A percentile compares a stretch with the other conserved stretches of the same genome.
phyloP scores from a whole-genome alignment of 2,113 vertebrate genomes.

The Isurus oxyrinchus region DNA sequence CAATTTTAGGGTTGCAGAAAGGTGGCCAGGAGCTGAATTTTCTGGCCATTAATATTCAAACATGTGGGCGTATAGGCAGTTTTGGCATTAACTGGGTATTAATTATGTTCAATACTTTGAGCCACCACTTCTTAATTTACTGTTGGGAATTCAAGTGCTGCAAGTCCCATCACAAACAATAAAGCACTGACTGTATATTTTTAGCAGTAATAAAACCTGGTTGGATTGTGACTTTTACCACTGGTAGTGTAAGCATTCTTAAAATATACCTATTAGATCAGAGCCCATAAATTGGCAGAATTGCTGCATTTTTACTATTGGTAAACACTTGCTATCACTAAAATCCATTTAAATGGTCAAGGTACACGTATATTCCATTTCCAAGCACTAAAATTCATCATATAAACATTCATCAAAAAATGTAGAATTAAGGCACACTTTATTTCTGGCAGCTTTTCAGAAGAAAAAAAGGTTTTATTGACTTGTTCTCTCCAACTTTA shows the following conservation, averaged over 20 bases:
- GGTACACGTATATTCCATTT: not conserved
- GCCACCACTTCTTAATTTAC: not conserved
- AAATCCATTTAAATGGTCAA: not conserved
- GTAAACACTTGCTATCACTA: not conserved
- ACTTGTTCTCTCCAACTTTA: not conserved
- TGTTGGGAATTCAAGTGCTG: not conserved
- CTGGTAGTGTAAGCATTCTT: constrained; percentile 9
- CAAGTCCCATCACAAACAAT: too few species aligned
- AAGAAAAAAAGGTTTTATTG: not conserved
- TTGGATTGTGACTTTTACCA: not conserved
- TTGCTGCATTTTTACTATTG: not conserved
- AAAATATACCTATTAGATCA: not conserved
- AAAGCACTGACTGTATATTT: not conserved
- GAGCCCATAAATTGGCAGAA: not conserved
- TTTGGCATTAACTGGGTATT: not conserved
- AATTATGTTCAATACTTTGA: not conserved
- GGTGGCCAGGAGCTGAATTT: not conserved
- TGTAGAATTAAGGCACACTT: not conserved
- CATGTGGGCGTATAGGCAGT: not conserved
- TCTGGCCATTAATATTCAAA: not conserved
- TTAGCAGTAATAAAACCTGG: not conserved
- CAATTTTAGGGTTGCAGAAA: not conserved
- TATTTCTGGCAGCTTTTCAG: not conserved
- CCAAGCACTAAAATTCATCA: not conserved
- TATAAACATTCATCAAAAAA: not conserved